Percentiles rank a stretch among this genome's conserved stretches.
These are phyloP conservation scores for Xiphophorus hellerii DNA, from an alignment of 2,113 vertebrate genomes.

Conservation along the genomic window DNA sequence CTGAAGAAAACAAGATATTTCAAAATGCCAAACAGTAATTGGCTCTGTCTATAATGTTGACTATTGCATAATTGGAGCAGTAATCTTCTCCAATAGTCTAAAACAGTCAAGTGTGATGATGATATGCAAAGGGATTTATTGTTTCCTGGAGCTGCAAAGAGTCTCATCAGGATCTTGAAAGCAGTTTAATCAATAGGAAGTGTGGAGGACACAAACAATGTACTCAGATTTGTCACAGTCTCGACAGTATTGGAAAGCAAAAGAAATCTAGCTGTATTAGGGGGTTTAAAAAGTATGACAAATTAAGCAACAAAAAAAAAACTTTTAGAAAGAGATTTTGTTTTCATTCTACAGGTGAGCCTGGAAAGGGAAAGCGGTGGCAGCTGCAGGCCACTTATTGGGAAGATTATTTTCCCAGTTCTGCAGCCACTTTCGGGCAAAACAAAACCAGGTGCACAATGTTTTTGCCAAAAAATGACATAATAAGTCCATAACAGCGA, in stretches of 20 bases:
- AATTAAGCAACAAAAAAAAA: background rate
- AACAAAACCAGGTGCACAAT: slow-evolving; percentile 67
- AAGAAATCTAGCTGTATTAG: background rate
- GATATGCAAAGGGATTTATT: background rate
- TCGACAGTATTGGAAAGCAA: background rate
- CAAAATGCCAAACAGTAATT: background rate
- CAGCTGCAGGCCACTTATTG: slow-evolving; percentile 61
- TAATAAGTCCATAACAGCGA: slow-evolving; percentile 41
- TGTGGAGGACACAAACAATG: background rate
- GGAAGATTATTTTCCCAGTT: slow-evolving; percentile 46
- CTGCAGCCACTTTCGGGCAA: slow-evolving; percentile 51
- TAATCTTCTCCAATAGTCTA: background rate
- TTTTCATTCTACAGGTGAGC: slow-evolving; percentile 27
- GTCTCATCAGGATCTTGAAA: slow-evolving; percentile 2
- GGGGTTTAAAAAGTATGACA: background rate
- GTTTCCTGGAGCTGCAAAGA: background rate
- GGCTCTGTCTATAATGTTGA: background rate
- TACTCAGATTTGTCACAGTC: background rate
- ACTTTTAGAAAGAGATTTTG: background rate
- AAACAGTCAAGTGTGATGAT: background rate
- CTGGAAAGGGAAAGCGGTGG: slow-evolving; percentile 47
- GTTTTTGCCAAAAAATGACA: slow-evolving; percentile 67
- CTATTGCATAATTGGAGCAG: background rate
- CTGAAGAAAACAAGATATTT: background rate
- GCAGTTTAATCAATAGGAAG: slow-evolving; percentile 8